Conservation (phyloP, 2,113 vertebrate species). For the Chaetura pelagica region DNA sequence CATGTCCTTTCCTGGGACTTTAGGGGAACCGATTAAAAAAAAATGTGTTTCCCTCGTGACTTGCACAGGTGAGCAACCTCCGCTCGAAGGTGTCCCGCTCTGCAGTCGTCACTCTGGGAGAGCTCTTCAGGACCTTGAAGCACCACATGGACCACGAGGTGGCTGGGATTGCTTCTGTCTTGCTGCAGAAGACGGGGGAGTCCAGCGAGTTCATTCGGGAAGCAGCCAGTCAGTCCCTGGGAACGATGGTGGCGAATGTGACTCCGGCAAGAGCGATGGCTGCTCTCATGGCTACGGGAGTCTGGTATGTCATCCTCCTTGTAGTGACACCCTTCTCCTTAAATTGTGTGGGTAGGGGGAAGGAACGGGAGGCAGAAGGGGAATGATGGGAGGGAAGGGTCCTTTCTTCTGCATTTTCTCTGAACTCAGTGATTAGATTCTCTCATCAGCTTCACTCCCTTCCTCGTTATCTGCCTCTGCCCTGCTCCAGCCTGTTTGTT, state of each 20-base stretch:
- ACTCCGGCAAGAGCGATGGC: conserved; percentile 60
- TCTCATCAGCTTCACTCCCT: fast-evolving
- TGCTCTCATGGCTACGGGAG: conserved; percentile 62
- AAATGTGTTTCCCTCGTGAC: background rate
- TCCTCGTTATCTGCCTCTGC: background rate
- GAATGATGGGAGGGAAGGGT: background rate
- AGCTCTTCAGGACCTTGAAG: conserved; percentile 69
- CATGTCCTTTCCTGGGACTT: background rate
- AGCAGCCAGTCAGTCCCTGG: conserved; percentile 50
- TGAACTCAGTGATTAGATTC: background rate
- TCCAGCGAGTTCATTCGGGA: conserved; percentile 74
- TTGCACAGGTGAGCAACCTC: conserved; percentile 73
- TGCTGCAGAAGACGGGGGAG: conserved; percentile 72
- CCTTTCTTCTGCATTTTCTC: background rate
- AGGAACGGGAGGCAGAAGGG: background rate
- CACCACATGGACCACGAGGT: conserved; percentile 74
- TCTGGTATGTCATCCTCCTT: conserved; percentile 57
- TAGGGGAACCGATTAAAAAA: background rate
- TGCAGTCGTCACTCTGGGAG: conserved; percentile 68
- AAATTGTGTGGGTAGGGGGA: background rate
- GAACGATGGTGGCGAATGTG: conserved; percentile 65
- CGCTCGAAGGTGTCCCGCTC: conserved; percentile 71
- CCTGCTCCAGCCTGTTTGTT: background rate
- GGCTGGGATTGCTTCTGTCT: conserved; percentile 42
- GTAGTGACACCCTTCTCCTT: background rate